Evolutionary conservation across 2,797 vertebrate species (phyloP), one percentile per base, ranked within the genome.

Genomic region (Columba guinea): DNA sequence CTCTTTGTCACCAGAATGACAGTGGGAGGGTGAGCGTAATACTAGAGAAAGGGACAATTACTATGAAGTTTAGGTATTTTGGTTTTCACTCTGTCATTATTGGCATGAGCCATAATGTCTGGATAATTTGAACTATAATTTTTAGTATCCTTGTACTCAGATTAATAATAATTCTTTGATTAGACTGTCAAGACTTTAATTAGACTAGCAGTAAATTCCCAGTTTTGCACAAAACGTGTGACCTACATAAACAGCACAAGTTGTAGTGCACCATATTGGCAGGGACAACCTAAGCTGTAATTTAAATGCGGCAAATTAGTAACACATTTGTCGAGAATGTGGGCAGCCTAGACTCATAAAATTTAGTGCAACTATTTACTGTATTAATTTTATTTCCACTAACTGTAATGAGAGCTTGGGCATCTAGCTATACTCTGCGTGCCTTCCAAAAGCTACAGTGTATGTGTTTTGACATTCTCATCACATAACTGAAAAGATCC

Each of bases 161-260:
- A 44, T n/a, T 89, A 82, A 86, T 83, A 87, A 79, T 60, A 74
- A 68, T 46, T 88, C 28, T 81, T 94, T 93, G 28, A 69, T 95
- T 89, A 83, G 55, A n/a, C 23, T 78, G 48, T 68, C 1, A 3
- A 75, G 46, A 75, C 35, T 81, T 80, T 44, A 87, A 85, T 91
- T 67, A 89, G 37, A 58, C 28, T 70, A 83, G 10, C 27, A 90
- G 37, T 71, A 62, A 89, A 92, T 82, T 81, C 37, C 19, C 51
- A 75, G 13, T 65, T 83, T 28, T 70, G 32, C n/a, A 12, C 87
- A 51, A 87, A 92, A 89, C 2, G 41, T 30, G 22, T 81, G 92
- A 60, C 52, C 39, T 56, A 56, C 35, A 48, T 70, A 67, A 94
- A 91, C 32, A 56, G 35, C 9, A 12, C 10, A 70, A 92, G 8